A percentile compares a stretch with the other conserved stretches of the same genome.
Evolutionary conservation across 2,888 invertebrate genomes (phyloP).

Genomic region (Drosophila kambysellisi): DNA sequence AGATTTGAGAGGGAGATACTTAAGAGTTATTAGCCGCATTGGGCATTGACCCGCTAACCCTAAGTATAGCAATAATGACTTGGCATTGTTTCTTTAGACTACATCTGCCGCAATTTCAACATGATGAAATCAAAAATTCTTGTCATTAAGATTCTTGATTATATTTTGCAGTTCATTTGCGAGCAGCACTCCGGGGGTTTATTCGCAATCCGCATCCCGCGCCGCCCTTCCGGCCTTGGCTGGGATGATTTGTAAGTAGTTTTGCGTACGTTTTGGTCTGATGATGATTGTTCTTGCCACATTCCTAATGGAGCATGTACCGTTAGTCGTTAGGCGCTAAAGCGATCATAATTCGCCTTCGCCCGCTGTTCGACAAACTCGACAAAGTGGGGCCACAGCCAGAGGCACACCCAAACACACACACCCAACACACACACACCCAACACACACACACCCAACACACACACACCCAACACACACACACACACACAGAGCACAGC

Average conservation of each 20-base stretch:
- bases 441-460: neutral
- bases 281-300: conserved; percentile 64
- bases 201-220: neutral
- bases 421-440: conserved; percentile 4
- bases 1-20: neutral
- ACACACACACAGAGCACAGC: neutral
- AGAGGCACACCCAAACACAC: conserved; percentile 1
- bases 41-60: conserved; percentile 54
- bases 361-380: conserved; percentile 25
- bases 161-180: conserved; percentile 56
- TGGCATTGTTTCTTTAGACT: conserved; percentile 18
- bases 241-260: conserved; percentile 33
- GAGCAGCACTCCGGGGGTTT: conserved; percentile 5
- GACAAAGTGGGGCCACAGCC: conserved; percentile 26
- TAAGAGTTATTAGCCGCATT: conserved; percentile 9
- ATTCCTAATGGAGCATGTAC: conserved; percentile 56
- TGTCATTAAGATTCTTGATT: conserved; percentile 69
- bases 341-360: conserved; percentile 65
- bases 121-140: conserved; percentile 62
- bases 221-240: neutral
- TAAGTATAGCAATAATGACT: conserved; percentile 9
- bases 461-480: neutral
- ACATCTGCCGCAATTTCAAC: conserved; percentile 20
- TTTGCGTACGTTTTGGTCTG: conserved; percentile 62
- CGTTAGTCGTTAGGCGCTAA: conserved; percentile 71